phyloP scores from a whole-genome alignment of 1,140 invertebrate genomes.

The Drosophila hydei region DNA sequence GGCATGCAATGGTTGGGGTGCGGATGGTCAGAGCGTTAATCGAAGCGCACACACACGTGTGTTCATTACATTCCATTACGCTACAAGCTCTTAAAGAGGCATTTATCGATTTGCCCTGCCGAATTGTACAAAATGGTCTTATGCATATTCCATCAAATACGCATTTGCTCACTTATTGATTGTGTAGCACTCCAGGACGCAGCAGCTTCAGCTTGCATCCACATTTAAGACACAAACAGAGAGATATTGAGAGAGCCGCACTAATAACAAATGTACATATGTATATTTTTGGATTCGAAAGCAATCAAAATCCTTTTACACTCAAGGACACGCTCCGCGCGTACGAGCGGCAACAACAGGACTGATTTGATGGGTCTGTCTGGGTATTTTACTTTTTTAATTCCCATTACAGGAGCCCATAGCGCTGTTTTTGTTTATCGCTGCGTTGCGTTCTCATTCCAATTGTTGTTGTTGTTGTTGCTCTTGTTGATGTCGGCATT shows the following conservation, averaged over 20 bases:
- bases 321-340: slow-evolving; percentile 38
- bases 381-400: slow-evolving; percentile 50
- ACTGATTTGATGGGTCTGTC: slow-evolving; percentile 64
- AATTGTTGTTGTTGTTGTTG: slow-evolving; percentile 41
- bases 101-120: slow-evolving; percentile 73
- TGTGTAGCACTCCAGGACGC: slow-evolving; percentile 18
- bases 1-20: slow-evolving; percentile 10
- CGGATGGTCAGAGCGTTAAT: slow-evolving; percentile 46
- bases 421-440: slow-evolving; percentile 71
- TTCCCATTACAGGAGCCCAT: slow-evolving; percentile 62
- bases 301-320: slow-evolving; percentile 17
- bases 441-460: slow-evolving; percentile 56
- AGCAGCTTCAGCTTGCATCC: slow-evolving; percentile 5
- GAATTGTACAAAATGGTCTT: slow-evolving; percentile 55
- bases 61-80: slow-evolving; percentile 54
- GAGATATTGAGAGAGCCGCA: neutral
- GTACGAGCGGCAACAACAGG: slow-evolving; percentile 53
- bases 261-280: too few relatives aligned
- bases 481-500: slow-evolving; percentile 72
- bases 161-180: slow-evolving; percentile 50
- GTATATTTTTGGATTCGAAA: too few relatives aligned
- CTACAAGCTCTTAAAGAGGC: slow-evolving; percentile 23
- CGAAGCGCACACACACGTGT: slow-evolving; percentile 69
- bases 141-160: slow-evolving; percentile 32
- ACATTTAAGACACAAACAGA: slow-evolving; percentile 15